Conservation (phyloP, 53 echinoderm and acorn worm species). For the Astropecten irregularis region DNA sequence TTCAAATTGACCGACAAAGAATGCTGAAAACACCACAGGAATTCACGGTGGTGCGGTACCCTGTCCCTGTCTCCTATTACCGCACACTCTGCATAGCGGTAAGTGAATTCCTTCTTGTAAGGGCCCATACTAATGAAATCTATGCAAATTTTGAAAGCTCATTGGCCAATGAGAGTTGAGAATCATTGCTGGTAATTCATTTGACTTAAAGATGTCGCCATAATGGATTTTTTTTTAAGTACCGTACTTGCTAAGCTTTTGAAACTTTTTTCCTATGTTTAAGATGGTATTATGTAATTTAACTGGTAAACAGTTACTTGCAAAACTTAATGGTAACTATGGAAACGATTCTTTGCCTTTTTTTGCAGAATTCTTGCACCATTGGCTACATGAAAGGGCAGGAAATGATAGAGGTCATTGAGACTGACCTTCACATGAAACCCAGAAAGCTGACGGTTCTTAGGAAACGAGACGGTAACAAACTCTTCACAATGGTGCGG, state of each 20-base stretch:
- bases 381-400: slow-evolving; percentile 8
- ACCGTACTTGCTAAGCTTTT: no score
- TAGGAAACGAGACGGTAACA: neutral
- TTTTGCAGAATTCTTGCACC: slow-evolving; percentile 28
- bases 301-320: no score
- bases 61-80: slow-evolving; percentile 23
- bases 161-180: no score
- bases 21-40: slow-evolving; percentile 27
- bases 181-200: no score
- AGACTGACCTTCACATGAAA: slow-evolving; percentile 35
- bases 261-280: no score
- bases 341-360: no score
- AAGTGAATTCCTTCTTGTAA: neutral
- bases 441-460: slow-evolving; percentile 35
- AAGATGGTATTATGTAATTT: no score
- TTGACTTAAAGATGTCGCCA: no score
- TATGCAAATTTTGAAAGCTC: no score
- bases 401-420: slow-evolving; percentile 22
- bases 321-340: no score
- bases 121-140: neutral
- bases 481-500: slow-evolving; percentile 23
- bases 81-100: slow-evolving; percentile 33
- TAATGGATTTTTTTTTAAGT: no score
- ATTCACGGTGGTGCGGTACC: slow-evolving; percentile 38
- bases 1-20: no score